phyloP scores from a whole-genome alignment of 2,113 vertebrate genomes.

The Turnix velox region DNA sequence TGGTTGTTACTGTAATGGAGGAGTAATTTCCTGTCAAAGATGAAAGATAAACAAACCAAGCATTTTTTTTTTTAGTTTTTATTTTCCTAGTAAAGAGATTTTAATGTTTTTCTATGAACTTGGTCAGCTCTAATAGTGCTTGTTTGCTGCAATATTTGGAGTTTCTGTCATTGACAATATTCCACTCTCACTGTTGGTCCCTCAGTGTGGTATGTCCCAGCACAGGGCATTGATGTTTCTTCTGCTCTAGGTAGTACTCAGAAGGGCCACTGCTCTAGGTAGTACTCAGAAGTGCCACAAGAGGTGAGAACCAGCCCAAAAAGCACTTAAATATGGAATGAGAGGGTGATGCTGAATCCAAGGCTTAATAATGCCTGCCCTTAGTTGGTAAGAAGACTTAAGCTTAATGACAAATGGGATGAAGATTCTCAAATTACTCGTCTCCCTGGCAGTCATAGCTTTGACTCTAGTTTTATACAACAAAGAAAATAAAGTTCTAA shows the following conservation, averaged over 20 bases:
- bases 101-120: neutral
- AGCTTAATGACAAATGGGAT: neutral
- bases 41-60: neutral
- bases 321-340: neutral
- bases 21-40: neutral
- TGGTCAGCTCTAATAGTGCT: neutral
- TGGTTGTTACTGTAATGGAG: neutral
- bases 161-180: accelerated
- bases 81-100: neutral
- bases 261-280: neutral
- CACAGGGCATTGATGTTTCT: neutral
- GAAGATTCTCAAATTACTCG: neutral
- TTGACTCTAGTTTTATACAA: neutral
- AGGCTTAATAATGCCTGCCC: neutral
- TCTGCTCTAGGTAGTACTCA: neutral
- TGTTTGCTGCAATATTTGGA: neutral
- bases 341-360: neutral
- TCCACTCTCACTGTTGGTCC: neutral
- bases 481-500: neutral
- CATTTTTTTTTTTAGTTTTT: no score
- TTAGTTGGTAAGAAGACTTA: neutral
- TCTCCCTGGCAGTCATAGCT: no score
- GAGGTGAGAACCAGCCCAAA: neutral
- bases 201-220: neutral
- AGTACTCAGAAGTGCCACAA: neutral